Evolutionary conservation across 2,797 vertebrate species (phyloP), one percentile per base, ranked within the genome.

Genomic region (Cirrhinus molitorella): DNA sequence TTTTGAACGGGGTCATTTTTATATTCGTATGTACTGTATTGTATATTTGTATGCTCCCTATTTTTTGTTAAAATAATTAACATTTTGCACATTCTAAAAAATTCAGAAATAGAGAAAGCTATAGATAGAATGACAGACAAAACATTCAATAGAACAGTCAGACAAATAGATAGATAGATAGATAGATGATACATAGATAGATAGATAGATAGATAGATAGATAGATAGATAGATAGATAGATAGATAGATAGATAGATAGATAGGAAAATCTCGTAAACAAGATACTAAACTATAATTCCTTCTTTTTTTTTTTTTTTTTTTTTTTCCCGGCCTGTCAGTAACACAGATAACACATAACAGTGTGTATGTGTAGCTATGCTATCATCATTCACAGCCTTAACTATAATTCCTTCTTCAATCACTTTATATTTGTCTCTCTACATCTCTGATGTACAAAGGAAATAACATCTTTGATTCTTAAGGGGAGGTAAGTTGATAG

Each of bases 381-480:
- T n/a, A n/a, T n/a, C n/a, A n/a, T n/a, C n/a, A n/a, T n/a, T n/a
- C n/a, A n/a, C n/a, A n/a, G n/a, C n/a, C n/a, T n/a, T n/a, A n/a
- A n/a, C n/a, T 79, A 49, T 9, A n/a, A 84, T 59, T 51, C 51
- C 43, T 61, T 71, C 57, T 19, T 16, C 75, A 72, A 40, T 51
- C 19, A 7, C 31, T 25, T 79, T n/a, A 34, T 53, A 59, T 71
- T 47, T 51, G 43, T 37, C 16, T 71, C 43, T 47, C 28, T 31
- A 12, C 28, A 45, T 66, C 61, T 49, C 23, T 72, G 28, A 81
- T 61, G 23, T 53, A 72, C 53, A 72, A 34, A 34, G 4, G 19
- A 81, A 81, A 85, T 53, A 63, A 63, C 53, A 75, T 63, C 2
- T 71, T 40, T 23, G 25, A 67, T n/a, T 67, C 37, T 75, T 81